A percentile compares a stretch with the other conserved stretches of the same genome.
These are phyloP conservation scores for Drosophila pachea DNA, from an alignment of 1,140 invertebrate genomes.

Conservation along the genomic window DNA sequence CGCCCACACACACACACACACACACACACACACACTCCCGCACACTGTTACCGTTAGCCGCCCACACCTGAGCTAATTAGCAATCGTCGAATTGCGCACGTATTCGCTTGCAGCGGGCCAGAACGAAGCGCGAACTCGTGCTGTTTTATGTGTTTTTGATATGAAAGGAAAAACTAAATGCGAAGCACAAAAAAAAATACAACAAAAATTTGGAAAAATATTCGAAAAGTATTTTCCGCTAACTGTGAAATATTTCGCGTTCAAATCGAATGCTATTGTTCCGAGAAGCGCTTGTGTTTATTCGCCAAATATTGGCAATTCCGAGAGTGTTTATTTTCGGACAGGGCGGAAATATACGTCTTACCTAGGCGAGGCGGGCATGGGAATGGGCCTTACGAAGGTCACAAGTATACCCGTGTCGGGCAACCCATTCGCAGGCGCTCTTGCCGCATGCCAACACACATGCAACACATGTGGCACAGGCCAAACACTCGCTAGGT, in stretches of 20 bases:
- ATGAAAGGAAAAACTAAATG: not conserved
- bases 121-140: slow-evolving; percentile 21
- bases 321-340: slow-evolving; percentile 37
- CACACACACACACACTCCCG: not conserved
- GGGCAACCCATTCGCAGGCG: slow-evolving; percentile 17
- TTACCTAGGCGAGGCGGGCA: slow-evolving; percentile 10
- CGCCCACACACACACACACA: slow-evolving; percentile 1
- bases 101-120: slow-evolving; percentile 37
- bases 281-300: slow-evolving; percentile 13
- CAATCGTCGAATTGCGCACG: slow-evolving; percentile 47
- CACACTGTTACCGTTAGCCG: not conserved
- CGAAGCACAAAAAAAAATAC: too few species aligned
- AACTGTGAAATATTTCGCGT: slow-evolving; percentile 13
- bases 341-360: slow-evolving; percentile 32
- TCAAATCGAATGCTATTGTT: slow-evolving; percentile 16
- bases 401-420: slow-evolving; percentile 16
- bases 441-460: slow-evolving; percentile 14
- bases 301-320: slow-evolving; percentile 49
- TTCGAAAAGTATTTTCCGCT: slow-evolving; percentile 2
- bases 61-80: slow-evolving; percentile 22
- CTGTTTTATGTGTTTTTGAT: not conserved
- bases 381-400: slow-evolving; percentile 5
- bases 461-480: slow-evolving; percentile 62
- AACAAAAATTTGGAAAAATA: not conserved
- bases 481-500: slow-evolving; percentile 42